A percentile compares a stretch with the other conserved stretches of the same genome.
phyloP scores from a whole-genome alignment of 2,113 vertebrate species.

The Irena cyanogastra region DNA sequence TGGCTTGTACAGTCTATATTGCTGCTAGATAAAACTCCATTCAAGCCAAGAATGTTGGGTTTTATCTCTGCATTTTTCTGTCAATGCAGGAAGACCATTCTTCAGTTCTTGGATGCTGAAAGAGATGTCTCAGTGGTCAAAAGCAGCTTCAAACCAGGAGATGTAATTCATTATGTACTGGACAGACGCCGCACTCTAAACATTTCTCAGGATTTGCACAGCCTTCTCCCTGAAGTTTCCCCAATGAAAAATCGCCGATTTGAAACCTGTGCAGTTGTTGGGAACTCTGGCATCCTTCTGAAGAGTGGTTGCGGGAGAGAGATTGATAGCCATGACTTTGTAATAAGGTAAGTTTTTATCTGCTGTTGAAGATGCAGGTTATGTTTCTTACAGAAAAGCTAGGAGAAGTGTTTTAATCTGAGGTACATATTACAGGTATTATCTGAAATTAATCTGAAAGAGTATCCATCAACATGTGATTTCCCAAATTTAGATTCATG shows the following conservation, averaged over 20 bases:
- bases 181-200: constrained; percentile 84
- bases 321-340: constrained; percentile 84
- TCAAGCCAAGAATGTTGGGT: not conserved
- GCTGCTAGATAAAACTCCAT: not conserved
- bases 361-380: not conserved
- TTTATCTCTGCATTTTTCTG: not conserved
- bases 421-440: not conserved
- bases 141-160: constrained; percentile 86
- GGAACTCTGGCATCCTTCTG: constrained; percentile 86
- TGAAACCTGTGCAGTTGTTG: constrained; percentile 85
- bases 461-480: not conserved
- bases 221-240: constrained; percentile 85
- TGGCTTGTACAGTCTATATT: not conserved
- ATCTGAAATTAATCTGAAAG: not conserved
- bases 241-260: constrained; percentile 87
- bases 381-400: not conserved
- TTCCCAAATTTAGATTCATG: not conserved
- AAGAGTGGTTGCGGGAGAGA: constrained; percentile 84
- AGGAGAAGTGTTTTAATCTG: not conserved
- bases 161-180: constrained; percentile 85
- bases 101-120: constrained; percentile 86
- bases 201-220: constrained; percentile 81
- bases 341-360: constrained; percentile 79
- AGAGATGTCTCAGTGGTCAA: constrained; percentile 86
- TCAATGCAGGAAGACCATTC: constrained; percentile 80